Evolutionary conservation across 2,888 invertebrate species (phyloP), one percentile per base, ranked within the genome.

Genomic region (Lycia hirtaria): DNA sequence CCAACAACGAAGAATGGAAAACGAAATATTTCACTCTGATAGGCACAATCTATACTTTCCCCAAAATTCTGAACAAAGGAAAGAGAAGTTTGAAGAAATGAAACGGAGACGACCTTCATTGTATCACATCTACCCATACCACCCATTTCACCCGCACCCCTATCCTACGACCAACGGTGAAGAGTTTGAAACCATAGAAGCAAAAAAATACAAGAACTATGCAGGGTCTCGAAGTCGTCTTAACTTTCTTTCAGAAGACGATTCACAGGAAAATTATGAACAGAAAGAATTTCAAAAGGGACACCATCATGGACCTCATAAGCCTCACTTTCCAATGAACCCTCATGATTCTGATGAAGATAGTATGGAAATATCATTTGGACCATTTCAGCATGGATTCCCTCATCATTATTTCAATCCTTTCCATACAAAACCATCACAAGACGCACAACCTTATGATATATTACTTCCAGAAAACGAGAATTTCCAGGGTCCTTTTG

Each of bases 131-230:
- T n/a, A 30, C 15, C 56, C 56, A 0, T 48, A 41, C 17, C 35
- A 48, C 12, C 47, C 28, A 7, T 48, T 40, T 12, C 22, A 56
- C 17, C 20, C 48, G 20, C 35, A 56, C 26, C 32, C 32, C 6
- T n/a, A 51, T 45, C 56, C 56, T 38, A 40, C 56, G 1, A 12
- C n/a, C 14, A 40, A 56, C 7, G 51, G 40, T 20, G 51, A 51
- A 40, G 56, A 56, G 12, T 56, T 56, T 28, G 35, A 38, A 53
- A 44, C 38, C 7, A 33, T 53, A 33, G 58, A 58, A 20, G 44
- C 44, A 0, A 1, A 19, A 4, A 44, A 44, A 19, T 20, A 19
- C 14, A 30, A n/a, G n/a, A 41, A 41, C 17, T 38, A 53, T 14
- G 32, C 40, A 5, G 47, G 26, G 17, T 32, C 24, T 19, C 5